Base-by-base conservation (phyloP, 2,888 invertebrate genomes). In the Morinoia aosen region DNA sequence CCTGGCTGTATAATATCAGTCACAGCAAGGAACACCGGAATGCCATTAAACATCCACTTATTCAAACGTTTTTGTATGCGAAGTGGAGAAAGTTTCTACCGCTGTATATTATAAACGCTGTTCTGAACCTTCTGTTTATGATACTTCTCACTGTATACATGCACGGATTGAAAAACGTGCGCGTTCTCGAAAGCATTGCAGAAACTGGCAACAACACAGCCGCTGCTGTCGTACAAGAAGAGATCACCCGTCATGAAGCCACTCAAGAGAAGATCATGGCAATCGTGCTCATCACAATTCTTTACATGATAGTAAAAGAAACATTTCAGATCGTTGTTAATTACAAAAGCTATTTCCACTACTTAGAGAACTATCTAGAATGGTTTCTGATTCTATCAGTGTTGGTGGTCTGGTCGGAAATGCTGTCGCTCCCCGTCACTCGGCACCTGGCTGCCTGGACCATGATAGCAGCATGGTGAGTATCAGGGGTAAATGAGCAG, bases 391-490 rank as follows among this genome's bases (percentile, higher is more conserved):
- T 96, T 57, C n/a, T 96, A 14, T 88, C 95, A 25, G 96, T 96
- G 58, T 12, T 95, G 39, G 93, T 96, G 33, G 64, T 96, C 91
- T 95, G 96, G 61, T 25, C 40, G 40, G 91, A 56, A 11, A 88
- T 76, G 16, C 93, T 96, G 48, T 94, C 39, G 48, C 95, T 95
- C 14, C 94, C 96, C 16, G 33, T 94, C 8, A 95, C 96, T 0
- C 64, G 96, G 5, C 96, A 96, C 91, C 95, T 96, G 2, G 96
- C 96, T n/a, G 96, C 96, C 40, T 96, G 96, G 96, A 91, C 96
- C 19, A 96, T 96, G 96, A 96, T 96, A 11, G 94, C 95, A 4
- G 95, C 96, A 4, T 96, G 96, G 96, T 96, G 93, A 96, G 96
- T 95, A 33, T 19, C 58, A 2, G 19, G 0, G 76, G 0, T 76